Conservation (phyloP, 2,797 vertebrate species). For the Cuniculus paca region DNA sequence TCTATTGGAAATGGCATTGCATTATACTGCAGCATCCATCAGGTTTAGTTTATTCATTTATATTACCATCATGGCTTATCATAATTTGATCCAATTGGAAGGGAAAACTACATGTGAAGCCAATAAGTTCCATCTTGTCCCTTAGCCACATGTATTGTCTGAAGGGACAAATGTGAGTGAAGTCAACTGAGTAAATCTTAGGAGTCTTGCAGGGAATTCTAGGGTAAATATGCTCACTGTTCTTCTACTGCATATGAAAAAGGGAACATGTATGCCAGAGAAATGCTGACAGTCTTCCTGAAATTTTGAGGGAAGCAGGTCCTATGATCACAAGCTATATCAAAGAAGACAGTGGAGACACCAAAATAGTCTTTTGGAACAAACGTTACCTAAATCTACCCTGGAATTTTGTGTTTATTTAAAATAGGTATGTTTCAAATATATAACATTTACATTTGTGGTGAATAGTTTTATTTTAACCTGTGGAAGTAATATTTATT, state of each 20-base stretch:
- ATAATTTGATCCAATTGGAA: constrained; percentile 4
- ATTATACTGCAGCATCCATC: neutral
- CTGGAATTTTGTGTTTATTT: neutral
- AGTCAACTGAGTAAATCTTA: constrained; percentile 4
- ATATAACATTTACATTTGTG: neutral
- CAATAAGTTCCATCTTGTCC: neutral
- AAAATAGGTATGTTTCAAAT: neutral
- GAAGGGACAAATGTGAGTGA: neutral
- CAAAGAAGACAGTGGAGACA: neutral
- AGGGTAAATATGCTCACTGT: neutral
- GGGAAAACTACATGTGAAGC: neutral
- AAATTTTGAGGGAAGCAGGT: neutral
- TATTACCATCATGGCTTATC: neutral
- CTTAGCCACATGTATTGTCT: neutral
- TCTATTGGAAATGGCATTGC: neutral
- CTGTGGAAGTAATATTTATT: neutral
- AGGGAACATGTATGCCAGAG: neutral
- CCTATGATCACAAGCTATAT: neutral
- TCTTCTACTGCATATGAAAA: constrained; percentile 23
- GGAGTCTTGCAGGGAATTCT: neutral
- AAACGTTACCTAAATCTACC: constrained; percentile 19
- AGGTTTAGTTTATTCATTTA: neutral
- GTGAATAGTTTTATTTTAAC: neutral
- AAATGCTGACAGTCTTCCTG: neutral
- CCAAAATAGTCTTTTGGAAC: neutral